phyloP scores from a whole-genome alignment of 1,140 invertebrate species.

The Chelonus insularis region DNA sequence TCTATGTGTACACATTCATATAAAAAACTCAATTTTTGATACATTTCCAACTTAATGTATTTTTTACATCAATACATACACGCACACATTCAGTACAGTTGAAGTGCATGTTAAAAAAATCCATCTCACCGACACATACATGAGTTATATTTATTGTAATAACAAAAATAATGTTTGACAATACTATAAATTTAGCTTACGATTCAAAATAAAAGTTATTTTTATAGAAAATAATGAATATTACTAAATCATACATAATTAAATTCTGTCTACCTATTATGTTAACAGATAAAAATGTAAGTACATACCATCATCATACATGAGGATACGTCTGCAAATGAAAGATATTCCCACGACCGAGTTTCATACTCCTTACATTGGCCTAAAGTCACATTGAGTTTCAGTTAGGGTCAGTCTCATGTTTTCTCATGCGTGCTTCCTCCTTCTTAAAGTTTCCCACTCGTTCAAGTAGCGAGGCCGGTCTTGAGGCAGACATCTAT shows the following conservation, averaged over 20 bases:
- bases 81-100: no score
- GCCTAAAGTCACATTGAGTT: slow-evolving; percentile 37
- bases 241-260: no score
- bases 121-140: no score
- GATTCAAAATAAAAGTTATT: no score
- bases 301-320: no score
- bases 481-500: slow-evolving; percentile 24
- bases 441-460: slow-evolving; percentile 37
- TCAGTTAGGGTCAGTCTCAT: slow-evolving; percentile 41
- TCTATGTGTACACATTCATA: not conserved
- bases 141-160: no score
- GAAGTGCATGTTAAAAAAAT: no score
- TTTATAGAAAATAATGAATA: no score
- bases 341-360: slow-evolving; percentile 29
- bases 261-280: no score
- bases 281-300: no score
- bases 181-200: no score
- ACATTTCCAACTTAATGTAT: not conserved
- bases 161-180: no score
- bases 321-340: slow-evolving; percentile 22
- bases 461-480: slow-evolving; percentile 32
- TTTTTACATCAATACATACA: not conserved
- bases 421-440: slow-evolving; percentile 50
- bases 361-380: slow-evolving; percentile 16
- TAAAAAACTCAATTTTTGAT: not conserved